Base-by-base conservation (phyloP, 2,797 vertebrate species). In the Gobionotothen gibberifrons region DNA sequence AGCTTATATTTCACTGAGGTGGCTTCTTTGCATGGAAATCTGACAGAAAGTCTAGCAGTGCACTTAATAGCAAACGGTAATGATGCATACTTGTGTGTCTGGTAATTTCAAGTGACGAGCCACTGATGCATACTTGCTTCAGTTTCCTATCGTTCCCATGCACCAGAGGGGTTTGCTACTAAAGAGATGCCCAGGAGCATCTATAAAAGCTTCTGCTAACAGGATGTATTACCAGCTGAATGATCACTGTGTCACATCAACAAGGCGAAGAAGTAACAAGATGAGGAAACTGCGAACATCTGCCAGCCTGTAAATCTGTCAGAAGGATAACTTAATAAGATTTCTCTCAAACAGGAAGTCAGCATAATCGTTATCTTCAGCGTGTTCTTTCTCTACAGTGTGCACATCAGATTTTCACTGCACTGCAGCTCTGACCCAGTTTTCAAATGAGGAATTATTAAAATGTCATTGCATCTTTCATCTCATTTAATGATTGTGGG, bases 401-500 rank as follows among this genome's bases (percentile, higher is more conserved):
- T 29, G 39, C 14, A 44, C 17, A 49, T 53, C 17, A 0, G 7
- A 67, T 57, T 65, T 47, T 19, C 5, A 47, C 40, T 32, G 42
- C 40, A 39, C 40, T 32, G 42, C 40, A 39, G 60, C 51, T 3
- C 17, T 64, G 76, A 72, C 82, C 83, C 62, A 80, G 17, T 83
- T 83, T 82, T 61, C 5, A 36, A 52, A 47, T 10, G 11, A 19
- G 1, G 32, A 70, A 62, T 78, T 51, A 69, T 84, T 75, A 19
- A 75, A 78, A 49, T 73, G 60, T 64, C 7, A 78, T 66, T 40
- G 69, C 3, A 46, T 11, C 43, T 40, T 43, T 74, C 56, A 26
- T 82, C 29, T 70, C 48, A 53, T 43, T 26, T 56, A 22, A 17
- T 59, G 32, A 3, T 22, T 2, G n/a, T 11, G 9, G 11, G 22